Evolutionary conservation across 2,113 vertebrate species (phyloP).

Genomic region (Paramisgurnus dabryanus): DNA sequence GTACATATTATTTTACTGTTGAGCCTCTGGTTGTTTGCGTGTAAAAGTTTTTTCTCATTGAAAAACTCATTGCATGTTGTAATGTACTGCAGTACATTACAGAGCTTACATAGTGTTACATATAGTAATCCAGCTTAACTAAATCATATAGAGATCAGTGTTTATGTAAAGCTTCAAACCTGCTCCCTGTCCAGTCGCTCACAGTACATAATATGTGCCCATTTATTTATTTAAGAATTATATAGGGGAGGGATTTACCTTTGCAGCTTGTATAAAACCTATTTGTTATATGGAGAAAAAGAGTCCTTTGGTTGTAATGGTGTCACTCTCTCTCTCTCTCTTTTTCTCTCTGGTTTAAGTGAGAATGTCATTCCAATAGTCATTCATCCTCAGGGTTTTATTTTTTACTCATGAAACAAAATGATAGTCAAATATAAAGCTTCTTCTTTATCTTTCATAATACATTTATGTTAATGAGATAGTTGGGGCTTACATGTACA

Average conservation of each 20-base stretch:
- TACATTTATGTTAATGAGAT: background rate
- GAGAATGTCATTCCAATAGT: background rate
- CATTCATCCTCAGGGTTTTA: background rate
- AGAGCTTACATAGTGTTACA: background rate
- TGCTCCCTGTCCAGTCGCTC: constrained; percentile 27
- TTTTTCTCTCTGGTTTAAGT: constrained; percentile 24
- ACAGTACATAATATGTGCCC: constrained; percentile 65
- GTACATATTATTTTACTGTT: constrained; percentile 61
- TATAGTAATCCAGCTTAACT: background rate
- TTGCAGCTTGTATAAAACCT: constrained; percentile 69
- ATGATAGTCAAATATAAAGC: background rate
- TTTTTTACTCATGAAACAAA: background rate
- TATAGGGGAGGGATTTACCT: constrained; percentile 63
- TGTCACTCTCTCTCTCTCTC: constrained; percentile 46
- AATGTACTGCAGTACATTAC: background rate
- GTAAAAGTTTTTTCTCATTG: background rate
- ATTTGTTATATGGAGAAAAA: constrained; percentile 55
- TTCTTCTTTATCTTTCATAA: background rate
- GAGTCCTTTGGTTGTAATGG: constrained; percentile 61
- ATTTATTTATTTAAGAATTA: constrained; percentile 77
- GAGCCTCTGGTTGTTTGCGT: constrained; percentile 37
- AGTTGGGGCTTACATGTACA: no score
- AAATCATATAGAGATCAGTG: background rate
- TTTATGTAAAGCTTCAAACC: background rate
- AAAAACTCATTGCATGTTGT: background rate